Base-by-base conservation (phyloP, 1,140 invertebrate genomes). In the Piezodorus guildinii region DNA sequence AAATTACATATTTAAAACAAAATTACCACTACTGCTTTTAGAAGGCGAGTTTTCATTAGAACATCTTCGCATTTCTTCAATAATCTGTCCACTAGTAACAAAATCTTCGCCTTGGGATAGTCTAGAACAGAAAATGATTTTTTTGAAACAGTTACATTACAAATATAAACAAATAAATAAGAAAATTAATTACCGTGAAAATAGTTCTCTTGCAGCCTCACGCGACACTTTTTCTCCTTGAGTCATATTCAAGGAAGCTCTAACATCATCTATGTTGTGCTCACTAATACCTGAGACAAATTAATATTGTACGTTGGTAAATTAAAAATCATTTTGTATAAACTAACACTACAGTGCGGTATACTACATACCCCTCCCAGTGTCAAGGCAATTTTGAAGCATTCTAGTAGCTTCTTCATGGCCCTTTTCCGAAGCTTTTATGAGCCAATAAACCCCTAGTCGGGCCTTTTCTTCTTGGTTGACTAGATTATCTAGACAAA, bases 351-450 rank as follows among this genome's bases (percentile, higher is more conserved):
- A 63, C 58, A 60, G 9, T 10, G 12, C 3, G 1, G 6, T 39
- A 10, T 39, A 39, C 12, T 10, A 39, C 34, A 39, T 70, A 77
- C 79, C 80, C 69, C 83, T 82, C 30, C 88, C 87, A 30, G 81
- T 84, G 25, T 84, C 79, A 45, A 88, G 81, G 75, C 91, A 94
- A 74, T 88, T 80, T 70, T 81, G 79, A 34, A 96, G 77, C 68
- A 91, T 79, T 62, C 83, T 81, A 23, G 89, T 90, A 4, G 91
- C 91, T 73, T 91, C 88, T 65, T 85, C 79, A 72, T 93, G 90
- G 3, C 91, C 91, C 74, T 94, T 90, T 70, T 91, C 86, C 0
- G 91, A 91, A 0, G 92, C 90, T 75, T 87, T 87, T 16, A 91
- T 85, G 8, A 96, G 73, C 91, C 91, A 95, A 70, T 90, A 86